phyloP scores from a whole-genome alignment of 2,888 invertebrate species.

The Drosophila peninsularis region DNA sequence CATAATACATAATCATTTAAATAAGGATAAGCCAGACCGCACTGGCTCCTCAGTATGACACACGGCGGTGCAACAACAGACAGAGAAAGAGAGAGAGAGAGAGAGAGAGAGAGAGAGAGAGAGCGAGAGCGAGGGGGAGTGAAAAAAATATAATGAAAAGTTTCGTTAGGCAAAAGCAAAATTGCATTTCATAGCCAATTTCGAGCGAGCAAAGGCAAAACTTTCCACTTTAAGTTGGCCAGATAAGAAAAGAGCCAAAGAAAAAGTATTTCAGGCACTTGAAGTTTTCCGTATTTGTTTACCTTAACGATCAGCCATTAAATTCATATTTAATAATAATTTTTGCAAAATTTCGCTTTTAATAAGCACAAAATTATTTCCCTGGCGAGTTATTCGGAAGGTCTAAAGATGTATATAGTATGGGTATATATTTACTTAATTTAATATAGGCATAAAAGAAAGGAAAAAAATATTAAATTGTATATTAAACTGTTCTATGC shows the following conservation, averaged over 20 bases:
- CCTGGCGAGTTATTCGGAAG: neutral
- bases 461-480: neutral
- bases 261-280: slow-evolving; percentile 7
- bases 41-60: slow-evolving; percentile 46
- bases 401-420: neutral
- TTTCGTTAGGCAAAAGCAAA: slow-evolving; percentile 44
- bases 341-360: neutral
- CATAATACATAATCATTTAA: slow-evolving; percentile 77
- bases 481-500: neutral
- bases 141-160: slow-evolving; percentile 24
- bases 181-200: slow-evolving; percentile 72
- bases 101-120: neutral
- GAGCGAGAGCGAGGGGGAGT: neutral
- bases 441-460: no score
- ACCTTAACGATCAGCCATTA: slow-evolving; percentile 4
- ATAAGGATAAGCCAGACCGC: slow-evolving; percentile 57
- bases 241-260: slow-evolving; percentile 48
- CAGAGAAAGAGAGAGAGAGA: neutral
- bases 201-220: slow-evolving; percentile 36
- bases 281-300: neutral
- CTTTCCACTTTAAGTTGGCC: slow-evolving; percentile 51
- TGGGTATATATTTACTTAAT: no score
- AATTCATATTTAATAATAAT: neutral
- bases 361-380: neutral
- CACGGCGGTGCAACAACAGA: slow-evolving; percentile 41